These are phyloP conservation scores for Bostrychus sinensis DNA, from an alignment of 2,113 vertebrate genomes.

Conservation along the genomic window DNA sequence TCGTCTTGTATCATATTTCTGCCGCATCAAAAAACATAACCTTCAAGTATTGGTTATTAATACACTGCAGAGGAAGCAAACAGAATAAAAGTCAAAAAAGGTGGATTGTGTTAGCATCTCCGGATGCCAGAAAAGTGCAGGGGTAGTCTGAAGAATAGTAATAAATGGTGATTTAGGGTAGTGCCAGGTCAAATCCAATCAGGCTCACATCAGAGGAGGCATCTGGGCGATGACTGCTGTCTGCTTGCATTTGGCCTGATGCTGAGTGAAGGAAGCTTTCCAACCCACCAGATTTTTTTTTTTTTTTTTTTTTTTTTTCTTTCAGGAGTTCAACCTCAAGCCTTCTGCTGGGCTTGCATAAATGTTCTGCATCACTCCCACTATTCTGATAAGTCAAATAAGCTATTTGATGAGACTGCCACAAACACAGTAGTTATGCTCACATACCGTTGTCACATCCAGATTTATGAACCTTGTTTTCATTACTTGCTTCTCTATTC, in stretches of 20 bases:
- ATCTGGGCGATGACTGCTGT: slow-evolving; percentile 36
- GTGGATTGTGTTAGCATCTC: not conserved
- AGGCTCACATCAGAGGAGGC: slow-evolving; percentile 44
- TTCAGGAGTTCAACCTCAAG: slow-evolving; percentile 11
- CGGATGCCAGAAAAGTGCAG: slow-evolving; percentile 8
- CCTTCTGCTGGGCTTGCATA: slow-evolving; percentile 22
- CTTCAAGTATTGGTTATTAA: not conserved
- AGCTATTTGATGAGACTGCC: slow-evolving; percentile 38
- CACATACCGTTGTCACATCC: slow-evolving; percentile 43
- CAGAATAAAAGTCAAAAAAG: slow-evolving; percentile 11
- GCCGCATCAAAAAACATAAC: slow-evolving; percentile 11
- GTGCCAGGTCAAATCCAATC: slow-evolving; percentile 49
- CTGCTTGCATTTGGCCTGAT: slow-evolving; percentile 44
- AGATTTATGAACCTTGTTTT: slow-evolving; percentile 69
- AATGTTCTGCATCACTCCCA: slow-evolving; percentile 7
- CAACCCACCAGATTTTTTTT: slow-evolving; percentile 20
- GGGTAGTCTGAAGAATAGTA: slow-evolving; percentile 19
- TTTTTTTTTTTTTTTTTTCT: slow-evolving; percentile 20
- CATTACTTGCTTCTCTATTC: slow-evolving; percentile 60
- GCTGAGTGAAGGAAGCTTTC: slow-evolving; percentile 31
- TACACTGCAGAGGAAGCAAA: not conserved
- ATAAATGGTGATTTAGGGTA: slow-evolving; percentile 34
- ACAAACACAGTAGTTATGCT: slow-evolving; percentile 30
- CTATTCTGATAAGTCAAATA: slow-evolving; percentile 16
- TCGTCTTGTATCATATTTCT: not conserved